Base-by-base conservation (phyloP, 2,888 invertebrate genomes). In the Chaetoderma sp. region DNA sequence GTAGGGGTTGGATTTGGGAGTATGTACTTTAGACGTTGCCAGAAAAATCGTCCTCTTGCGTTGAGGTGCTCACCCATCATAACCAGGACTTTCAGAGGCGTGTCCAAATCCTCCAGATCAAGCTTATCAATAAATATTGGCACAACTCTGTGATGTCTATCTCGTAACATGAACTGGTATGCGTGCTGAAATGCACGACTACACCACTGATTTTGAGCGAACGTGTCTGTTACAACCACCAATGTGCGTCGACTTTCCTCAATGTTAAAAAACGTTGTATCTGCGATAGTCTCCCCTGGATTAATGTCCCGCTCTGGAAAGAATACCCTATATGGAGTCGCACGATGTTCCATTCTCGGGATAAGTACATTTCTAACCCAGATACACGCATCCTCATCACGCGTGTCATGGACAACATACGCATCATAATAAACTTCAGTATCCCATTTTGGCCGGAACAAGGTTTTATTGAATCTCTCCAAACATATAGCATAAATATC, bases 41-140 rank as follows among this genome's bases (percentile, higher is more conserved):
- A 50, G 18, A 50, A 50, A 30, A 23, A 50, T 25, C 27, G 6
- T 4, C 27, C 25, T 13, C 28, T 18, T 6, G 18, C 21, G 21
- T 25, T 50, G 6, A 50, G 6, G 28, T 50, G 28, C 10, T 50
- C 50, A 50, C 50, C 50, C 50, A 50, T 50, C 50, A 50, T 50
- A 4, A 50, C 50, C 16, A 50, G 28, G 6, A 25, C 50, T 18
- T 50, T 50, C 25, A 50, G 10, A 50, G 18, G 27, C 6, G 50
- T 25, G 27, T 50, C 50, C 8, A 50, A 30, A 6, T 50, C 50
- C 8, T 27, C 18, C 6, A 50, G 6, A 13, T 50, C 28, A 6
- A 50, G 13, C 18, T 27, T 18, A 6, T 30, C 50, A 27, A 27
- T 13, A 30, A 50, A 25, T 4, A 50, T 10, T 6, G 28, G 10